A percentile compares a stretch with the other conserved stretches of the same genome.
Conservation (phyloP, 2,797 vertebrate genomes). For the Cyclopterus lumpus region DNA sequence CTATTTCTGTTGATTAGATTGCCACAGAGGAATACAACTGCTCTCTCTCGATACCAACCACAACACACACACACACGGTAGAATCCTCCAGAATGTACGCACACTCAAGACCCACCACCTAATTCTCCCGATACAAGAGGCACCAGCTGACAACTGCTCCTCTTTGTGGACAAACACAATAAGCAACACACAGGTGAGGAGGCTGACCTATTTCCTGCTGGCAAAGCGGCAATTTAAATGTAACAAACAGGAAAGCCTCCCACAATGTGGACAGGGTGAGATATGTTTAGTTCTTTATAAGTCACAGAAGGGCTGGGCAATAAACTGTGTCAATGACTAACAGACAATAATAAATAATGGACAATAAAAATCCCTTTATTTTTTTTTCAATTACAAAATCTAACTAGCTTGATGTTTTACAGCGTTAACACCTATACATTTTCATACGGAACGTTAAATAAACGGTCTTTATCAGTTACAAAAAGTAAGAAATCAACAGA, state of each 20-base stretch:
- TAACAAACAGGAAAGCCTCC: constrained; percentile 1
- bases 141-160: constrained; percentile 30
- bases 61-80: constrained; percentile 30
- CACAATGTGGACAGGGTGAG: not conserved
- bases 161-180: constrained; percentile 36
- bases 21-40: constrained; percentile 69
- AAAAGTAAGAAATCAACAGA: not conserved
- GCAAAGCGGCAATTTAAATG: constrained; percentile 7
- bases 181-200: constrained; percentile 22
- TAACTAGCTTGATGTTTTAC: not conserved
- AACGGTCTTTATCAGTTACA: constrained; percentile 7
- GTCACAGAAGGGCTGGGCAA: too few species aligned
- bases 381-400: not conserved
- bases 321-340: not conserved
- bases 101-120: constrained; percentile 29
- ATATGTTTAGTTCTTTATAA: not conserved
- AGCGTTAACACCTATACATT: too few species aligned
- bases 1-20: constrained; percentile 76
- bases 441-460: too few species aligned
- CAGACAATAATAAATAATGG: too few species aligned
- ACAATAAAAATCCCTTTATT: not conserved
- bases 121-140: constrained; percentile 45
- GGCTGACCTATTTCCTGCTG: constrained; percentile 20
- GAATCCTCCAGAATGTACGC: constrained; percentile 12
- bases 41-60: constrained; percentile 61